These are phyloP conservation scores for Poeciliopsis retropinna DNA, from an alignment of 2,113 vertebrate genomes.

Conservation along the genomic window DNA sequence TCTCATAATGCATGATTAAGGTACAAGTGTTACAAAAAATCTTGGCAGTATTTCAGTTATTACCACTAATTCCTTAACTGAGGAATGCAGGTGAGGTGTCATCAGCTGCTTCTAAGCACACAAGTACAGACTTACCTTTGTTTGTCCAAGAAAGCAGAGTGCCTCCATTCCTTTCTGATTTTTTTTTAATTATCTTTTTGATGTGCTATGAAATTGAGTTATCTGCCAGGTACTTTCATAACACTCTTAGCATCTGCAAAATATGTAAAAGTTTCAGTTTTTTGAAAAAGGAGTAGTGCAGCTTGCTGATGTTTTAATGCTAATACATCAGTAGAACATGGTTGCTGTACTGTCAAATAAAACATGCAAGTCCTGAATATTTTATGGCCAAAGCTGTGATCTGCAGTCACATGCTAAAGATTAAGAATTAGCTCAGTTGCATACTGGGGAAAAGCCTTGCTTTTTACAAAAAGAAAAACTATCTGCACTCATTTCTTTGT, in stretches of 20 bases:
- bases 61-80: not conserved
- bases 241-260: not conserved
- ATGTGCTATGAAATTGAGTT: not conserved
- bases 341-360: slow-evolving; percentile 4
- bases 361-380: slow-evolving; percentile 36
- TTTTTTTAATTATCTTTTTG: not conserved
- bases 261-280: not conserved
- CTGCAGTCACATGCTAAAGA: slow-evolving; percentile 68
- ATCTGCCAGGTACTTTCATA: not conserved
- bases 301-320: not conserved
- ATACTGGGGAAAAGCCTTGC: not conserved
- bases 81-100: not conserved
- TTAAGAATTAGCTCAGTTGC: slow-evolving; percentile 46
- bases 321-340: not conserved
- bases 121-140: slow-evolving; percentile 13
- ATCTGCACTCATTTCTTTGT: not conserved
- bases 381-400: slow-evolving; percentile 44
- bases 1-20: slow-evolving; percentile 32
- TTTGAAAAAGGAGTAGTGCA: not conserved
- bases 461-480: no score
- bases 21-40: slow-evolving; percentile 15
- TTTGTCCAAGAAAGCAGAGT: slow-evolving; percentile 42
- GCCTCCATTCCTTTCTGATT: slow-evolving; percentile 19
- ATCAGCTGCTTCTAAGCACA: slow-evolving; percentile 13
- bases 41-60: not conserved